Base-by-base conservation (phyloP, 2,113 vertebrate genomes). In the Camelus dromedarius region DNA sequence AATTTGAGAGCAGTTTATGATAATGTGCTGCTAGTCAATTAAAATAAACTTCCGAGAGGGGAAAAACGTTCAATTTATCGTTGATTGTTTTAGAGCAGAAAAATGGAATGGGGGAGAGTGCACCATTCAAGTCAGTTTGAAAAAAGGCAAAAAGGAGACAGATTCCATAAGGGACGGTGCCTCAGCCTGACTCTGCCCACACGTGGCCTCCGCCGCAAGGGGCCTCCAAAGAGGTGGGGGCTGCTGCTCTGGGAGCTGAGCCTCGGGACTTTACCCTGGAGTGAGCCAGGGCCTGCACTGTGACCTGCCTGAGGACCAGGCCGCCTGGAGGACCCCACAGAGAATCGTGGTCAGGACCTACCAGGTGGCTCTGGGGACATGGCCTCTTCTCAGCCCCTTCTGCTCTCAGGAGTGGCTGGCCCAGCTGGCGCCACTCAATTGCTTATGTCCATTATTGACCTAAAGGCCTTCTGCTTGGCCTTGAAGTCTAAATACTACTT, bases 1-100 rank as follows among this genome's bases (percentile, higher is more conserved):
- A 95, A 97, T 96, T 96, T 75, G n/a, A 93, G 85, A 96, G 88
- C 84, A 95, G 73, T 97, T 96, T 93, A 87, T 96, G 80, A 92
- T 73, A 84, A 91, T 60, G 91, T 75, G 94, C 92, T 97, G 91
- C 94, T 90, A 97, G 90, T 94, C 94, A 91, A 97, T 98, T 97
- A 95, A 95, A 96, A 96, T 96, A 95, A 96, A 95, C 81, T 90
- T 96, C 80, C 0, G 0, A 92, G 64, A 64, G 60, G 22, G 3
- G 3, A 22, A 81, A 79, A 18, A 2, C 4, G 50, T 50, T 72
- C 10, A 52, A 83, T 73, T 73, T 73, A 72, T 38, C 18, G 1
- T 80, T 94, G 60, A 89, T 94, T 77, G 90, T 85, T 90, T 96
- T 91, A 84, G 67, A 88, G 77, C 30, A 83, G 73, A 95, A 88